Percentiles rank a stretch among this genome's conserved stretches.
phyloP scores from a whole-genome alignment of 1,140 invertebrate species.

The Brachionus paranguensis region DNA sequence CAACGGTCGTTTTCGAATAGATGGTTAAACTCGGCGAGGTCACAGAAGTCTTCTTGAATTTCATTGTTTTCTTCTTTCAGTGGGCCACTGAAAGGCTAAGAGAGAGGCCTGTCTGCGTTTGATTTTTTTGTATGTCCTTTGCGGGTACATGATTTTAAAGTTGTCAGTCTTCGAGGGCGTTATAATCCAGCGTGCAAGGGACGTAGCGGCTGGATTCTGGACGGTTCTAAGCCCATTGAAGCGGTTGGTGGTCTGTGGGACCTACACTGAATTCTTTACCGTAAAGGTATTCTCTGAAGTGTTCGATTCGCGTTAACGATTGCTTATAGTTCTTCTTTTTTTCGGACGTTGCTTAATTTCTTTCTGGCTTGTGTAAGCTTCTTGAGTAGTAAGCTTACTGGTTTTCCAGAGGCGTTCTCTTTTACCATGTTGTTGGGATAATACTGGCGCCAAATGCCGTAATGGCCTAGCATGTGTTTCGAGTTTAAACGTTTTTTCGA shows the following conservation, averaged over 20 bases:
- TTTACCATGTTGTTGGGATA: constrained; percentile 3
- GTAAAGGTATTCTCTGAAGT: constrained; percentile 57
- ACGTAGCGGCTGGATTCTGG: constrained; percentile 51
- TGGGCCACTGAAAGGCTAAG: too few species aligned
- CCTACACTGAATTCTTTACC: constrained; percentile 56
- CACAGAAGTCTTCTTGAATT: not conserved
- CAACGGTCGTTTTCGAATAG: not conserved
- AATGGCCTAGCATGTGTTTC: not conserved
- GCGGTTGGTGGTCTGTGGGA: constrained; percentile 58
- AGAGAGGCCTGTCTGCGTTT: not conserved
- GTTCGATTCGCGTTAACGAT: constrained; percentile 55
- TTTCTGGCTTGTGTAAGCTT: constrained; percentile 47
- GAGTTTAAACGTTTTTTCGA: not conserved
- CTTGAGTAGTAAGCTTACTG: not conserved
- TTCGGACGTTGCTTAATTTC: constrained; percentile 55
- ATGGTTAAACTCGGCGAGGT: not conserved
- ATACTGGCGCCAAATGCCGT: not conserved
- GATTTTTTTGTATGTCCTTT: not conserved
- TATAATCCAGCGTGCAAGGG: constrained; percentile 44
- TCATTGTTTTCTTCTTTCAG: not conserved
- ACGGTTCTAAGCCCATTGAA: constrained; percentile 51
- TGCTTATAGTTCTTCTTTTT: constrained; percentile 58
- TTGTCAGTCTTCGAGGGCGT: not conserved
- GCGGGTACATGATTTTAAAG: not conserved
- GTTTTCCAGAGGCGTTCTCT: not conserved